A percentile compares a stretch with the other conserved stretches of the same genome.
Conservation (phyloP, 2,888 invertebrate genomes). For the Leptinotarsa juncta region DNA sequence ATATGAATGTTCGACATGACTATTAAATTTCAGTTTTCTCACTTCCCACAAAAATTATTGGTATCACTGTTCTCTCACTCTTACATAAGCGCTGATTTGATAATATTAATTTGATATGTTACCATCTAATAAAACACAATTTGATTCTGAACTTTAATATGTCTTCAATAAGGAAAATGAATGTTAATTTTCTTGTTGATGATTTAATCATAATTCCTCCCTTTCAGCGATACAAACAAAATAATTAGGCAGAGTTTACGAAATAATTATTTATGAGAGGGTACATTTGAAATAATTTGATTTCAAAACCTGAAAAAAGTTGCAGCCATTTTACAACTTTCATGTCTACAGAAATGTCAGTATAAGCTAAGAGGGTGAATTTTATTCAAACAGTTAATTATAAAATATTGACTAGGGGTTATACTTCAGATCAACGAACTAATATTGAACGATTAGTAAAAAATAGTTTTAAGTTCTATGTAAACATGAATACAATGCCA, state of each 20-base stretch:
- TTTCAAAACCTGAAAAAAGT: too few species aligned
- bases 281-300: too few species aligned
- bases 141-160: background rate
- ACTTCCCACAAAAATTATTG: too few species aligned
- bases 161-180: background rate
- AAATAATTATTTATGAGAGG: background rate
- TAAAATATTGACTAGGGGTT: slow-evolving; percentile 13
- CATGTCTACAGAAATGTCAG: too few species aligned
- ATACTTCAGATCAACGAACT: background rate
- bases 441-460: background rate
- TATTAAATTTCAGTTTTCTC: too few species aligned
- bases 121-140: background rate
- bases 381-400: background rate
- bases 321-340: too few species aligned
- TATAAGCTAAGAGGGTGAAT: background rate
- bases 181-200: background rate
- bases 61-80: too few species aligned
- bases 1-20: too few species aligned
- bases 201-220: background rate
- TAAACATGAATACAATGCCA: too few species aligned
- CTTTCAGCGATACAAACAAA: background rate
- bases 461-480: too few species aligned
- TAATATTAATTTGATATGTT: too few species aligned
- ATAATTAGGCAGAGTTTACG: background rate
- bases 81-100: too few species aligned